These are phyloP conservation scores for Imbricaverruca yamaguchii DNA, from an alignment of 2,888 invertebrate genomes.

Conservation along the genomic window DNA sequence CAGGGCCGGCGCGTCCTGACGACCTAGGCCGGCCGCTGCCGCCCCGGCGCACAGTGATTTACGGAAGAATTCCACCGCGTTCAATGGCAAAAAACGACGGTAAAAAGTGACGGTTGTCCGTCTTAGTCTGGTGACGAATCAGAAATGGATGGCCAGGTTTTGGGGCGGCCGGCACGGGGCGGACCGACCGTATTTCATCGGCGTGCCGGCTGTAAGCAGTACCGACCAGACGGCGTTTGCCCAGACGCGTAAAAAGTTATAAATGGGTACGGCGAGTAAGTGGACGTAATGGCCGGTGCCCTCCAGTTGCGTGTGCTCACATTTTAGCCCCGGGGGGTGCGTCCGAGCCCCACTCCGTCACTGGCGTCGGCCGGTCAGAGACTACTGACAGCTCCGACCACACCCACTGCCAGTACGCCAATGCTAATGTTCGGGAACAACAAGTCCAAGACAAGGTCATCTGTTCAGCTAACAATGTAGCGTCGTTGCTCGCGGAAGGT, in stretches of 20 bases:
- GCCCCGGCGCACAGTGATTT: background rate
- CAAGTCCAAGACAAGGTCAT: no score
- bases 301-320: background rate
- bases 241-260: background rate
- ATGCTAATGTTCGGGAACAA: no score
- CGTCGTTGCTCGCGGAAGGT: no score
- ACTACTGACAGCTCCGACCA: no score
- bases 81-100: slow-evolving; percentile 18
- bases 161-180: background rate
- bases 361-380: no score
- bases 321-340: background rate
- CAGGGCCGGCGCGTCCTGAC: background rate
- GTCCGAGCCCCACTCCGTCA: no score
- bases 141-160: background rate
- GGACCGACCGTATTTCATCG: background rate
- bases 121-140: background rate
- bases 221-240: background rate
- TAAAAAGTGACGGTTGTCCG: slow-evolving; percentile 18
- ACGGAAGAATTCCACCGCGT: slow-evolving; percentile 3
- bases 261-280: background rate
- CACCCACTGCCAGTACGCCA: no score
- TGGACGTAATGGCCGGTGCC: background rate
- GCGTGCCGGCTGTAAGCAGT: background rate
- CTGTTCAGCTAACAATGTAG: no score
- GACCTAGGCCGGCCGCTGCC: background rate